Conservation (phyloP, 2,113 vertebrate genomes). For the western clawed frog (Xenopus tropicalis) region UCB_Xtro_10.0 CM004448.2:39294001-39294500, state of each 20-base stretch:
- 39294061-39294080: constrained; percentile 79
- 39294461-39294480: constrained; percentile 65
- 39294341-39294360: constrained; percentile 88
- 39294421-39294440: constrained; percentile 71
- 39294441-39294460: constrained; percentile 86
- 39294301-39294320: constrained; percentile 98
- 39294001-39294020: constrained; percentile 77
- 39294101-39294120: constrained; percentile 97
- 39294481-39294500: constrained; percentile 67
- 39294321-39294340: constrained; percentile 84
- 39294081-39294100: constrained; percentile 82
- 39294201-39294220: constrained; percentile 90
- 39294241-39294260: constrained; percentile 99
- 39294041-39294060: constrained; percentile 65
- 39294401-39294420: constrained; percentile 75
- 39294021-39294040: constrained; percentile 64
- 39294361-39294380: constrained; percentile 85
- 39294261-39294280: constrained; percentile 98
- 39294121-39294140: constrained; percentile 76
- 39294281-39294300: constrained; percentile 97
- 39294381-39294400: constrained; percentile 86
- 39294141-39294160: constrained; percentile 82
- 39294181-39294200: constrained; percentile 72
- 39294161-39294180: constrained; percentile 71
- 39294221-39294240: constrained; percentile 97